A percentile compares a stretch with the other conserved stretches of the same genome.
Conservation (phyloP, 2,113 vertebrate genomes). For the Drymodes brunneopygia region DNA sequence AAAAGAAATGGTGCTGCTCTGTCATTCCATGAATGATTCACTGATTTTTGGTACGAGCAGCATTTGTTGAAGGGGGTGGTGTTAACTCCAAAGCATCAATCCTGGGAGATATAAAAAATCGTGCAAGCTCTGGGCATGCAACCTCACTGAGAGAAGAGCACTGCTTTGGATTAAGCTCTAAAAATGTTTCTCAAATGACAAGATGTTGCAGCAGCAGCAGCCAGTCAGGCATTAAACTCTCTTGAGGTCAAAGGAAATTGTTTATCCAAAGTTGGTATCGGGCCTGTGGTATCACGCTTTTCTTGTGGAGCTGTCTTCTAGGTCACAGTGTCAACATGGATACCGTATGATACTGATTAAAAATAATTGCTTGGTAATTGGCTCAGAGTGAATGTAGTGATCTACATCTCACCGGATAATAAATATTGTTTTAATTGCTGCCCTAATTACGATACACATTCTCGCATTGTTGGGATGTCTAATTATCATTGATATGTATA, state of each 20-base stretch:
- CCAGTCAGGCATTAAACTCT: not conserved
- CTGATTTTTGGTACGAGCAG: not conserved
- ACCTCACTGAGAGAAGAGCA: not conserved
- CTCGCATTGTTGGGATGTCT: not conserved
- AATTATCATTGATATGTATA: not conserved
- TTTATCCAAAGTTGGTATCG: not conserved
- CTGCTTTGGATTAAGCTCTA: not conserved
- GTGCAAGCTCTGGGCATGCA: not conserved
- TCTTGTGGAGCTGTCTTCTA: constrained; percentile 10
- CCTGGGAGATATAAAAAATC: not conserved
- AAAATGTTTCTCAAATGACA: not conserved
- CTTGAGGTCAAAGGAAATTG: constrained; percentile 5
- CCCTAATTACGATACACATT: constrained; percentile 12
- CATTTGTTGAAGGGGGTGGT: not conserved
- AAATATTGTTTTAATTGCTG: constrained; percentile 48
- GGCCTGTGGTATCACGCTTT: not conserved
- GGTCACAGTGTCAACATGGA: constrained; percentile 26
- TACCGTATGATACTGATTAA: not conserved
- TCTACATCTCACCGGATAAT: constrained; percentile 17
- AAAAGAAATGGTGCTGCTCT: not conserved
- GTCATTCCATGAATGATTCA: not conserved
- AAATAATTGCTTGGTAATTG: constrained; percentile 54
- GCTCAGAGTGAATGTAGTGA: constrained; percentile 23
- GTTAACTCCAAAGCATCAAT: not conserved
- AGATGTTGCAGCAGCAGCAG: not conserved